Base-by-base conservation (phyloP, 1,140 invertebrate genomes). In the Lasioglossum albipes region DNA sequence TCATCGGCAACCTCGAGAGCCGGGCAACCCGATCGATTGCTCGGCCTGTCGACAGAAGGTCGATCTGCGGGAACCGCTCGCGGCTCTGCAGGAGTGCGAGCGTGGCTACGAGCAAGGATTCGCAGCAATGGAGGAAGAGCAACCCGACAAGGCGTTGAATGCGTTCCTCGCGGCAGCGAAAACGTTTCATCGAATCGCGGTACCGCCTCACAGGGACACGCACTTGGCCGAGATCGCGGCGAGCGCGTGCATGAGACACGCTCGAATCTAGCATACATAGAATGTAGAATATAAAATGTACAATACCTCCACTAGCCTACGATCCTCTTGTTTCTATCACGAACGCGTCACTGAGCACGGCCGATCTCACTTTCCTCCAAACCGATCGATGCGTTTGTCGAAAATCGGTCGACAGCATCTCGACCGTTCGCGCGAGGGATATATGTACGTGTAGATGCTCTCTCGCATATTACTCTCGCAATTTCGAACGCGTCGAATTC, bases 181-280 rank as follows among this genome's bases (percentile, higher is more conserved):
- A 49, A 88, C 79, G 16, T 94, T 93, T 85, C 93, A 94, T 66
- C 87, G 84, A 84, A 89, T 95, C 4, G 95, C 94, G 0, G 87
- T 90, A 3, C 91, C 95, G 2, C 95, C 95, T 0, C 94, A 96
- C 81, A 92, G 94, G 57, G 93, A 94, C 67, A 95, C 95, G 0
- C 94, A 95, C 31, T 88, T 95, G 27, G 95, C 95, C 0, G 95
- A 96, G 88, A 95, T 95, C 82, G 94, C 94, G 2, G 87, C 96
- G 67, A 91, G 94, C 0, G 92, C 94, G 10, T 96, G 95, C 85
- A 93, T 93, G 82, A 93, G 94, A 0, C 85, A 93, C 42, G 88
- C 86, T 22, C 94, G 94, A 16, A 91, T 49, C 45, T 2, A 13
- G 10, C 45, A 12, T 12, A 12, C 45, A 13, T 49, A 49, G 45